Base-by-base conservation (phyloP, 2,797 vertebrate species). In the Erpetoichthys calabaricus region DNA sequence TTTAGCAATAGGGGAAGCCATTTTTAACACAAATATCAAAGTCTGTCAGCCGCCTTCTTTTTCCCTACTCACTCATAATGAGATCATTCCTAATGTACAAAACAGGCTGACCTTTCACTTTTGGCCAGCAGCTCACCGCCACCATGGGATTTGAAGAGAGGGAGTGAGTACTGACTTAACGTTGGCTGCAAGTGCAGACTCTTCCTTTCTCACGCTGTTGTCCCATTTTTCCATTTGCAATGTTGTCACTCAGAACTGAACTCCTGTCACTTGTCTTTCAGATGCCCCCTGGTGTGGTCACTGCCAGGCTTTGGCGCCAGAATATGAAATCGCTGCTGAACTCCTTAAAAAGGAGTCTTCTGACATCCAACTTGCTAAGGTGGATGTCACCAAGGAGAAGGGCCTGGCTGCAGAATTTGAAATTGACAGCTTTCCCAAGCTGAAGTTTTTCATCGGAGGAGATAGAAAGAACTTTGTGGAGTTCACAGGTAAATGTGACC, bases 231-330 rank as follows among this genome's bases (percentile, higher is more conserved):
- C 6, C 53, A n/a, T 63, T 49, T 58, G 53, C 6, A 45, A 9
- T 10, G 5, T 25, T 53, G 47, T 61, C 53, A 25, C 2, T 25
- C 25, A 25, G 25, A 25, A 25, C 25, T 25, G 25, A 25, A 25
- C 25, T 25, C 25, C 25, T 25, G 25, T 25, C 25, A 25, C 9
- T 53, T 53, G n/a, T 65, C 10, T 61, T 7, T 4, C 66, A 94
- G 92, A 91, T 0, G 90, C 88, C 0, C 91, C 91, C 0, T 92
- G 91, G 93, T 94, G 91, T 1, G 76, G 84, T 25, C 90, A 90
- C 72, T 98, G 92, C 61, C 70, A 68, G 59, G 68, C 45, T 0
- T 66, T 98, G 64, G 90, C 87, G 59, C 91, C 91, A 0, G 49
- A 86, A 45, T 95, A 81, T 0, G 73, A 79, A 1, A 76, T 80